phyloP scores from a whole-genome alignment of 1,140 invertebrate species.

The Sesamia nonagrioides region DNA sequence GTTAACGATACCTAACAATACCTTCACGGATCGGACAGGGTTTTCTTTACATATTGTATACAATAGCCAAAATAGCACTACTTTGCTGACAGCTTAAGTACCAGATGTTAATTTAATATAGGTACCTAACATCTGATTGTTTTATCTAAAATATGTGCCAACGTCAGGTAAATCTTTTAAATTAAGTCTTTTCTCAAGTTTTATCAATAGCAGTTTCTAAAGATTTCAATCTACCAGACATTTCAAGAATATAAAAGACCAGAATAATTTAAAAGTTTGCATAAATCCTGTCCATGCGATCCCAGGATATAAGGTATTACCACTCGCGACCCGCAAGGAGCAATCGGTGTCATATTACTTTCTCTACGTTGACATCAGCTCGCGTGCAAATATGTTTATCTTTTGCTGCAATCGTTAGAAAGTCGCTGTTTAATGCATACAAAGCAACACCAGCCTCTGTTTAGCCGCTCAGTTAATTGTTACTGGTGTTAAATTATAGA shows the following conservation, averaged over 20 bases:
- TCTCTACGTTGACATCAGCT: slow-evolving; percentile 44
- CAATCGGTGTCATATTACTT: slow-evolving; percentile 44
- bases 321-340: slow-evolving; percentile 28
- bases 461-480: slow-evolving; percentile 30
- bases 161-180: background rate
- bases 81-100: background rate
- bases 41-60: no score
- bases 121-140: background rate
- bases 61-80: background rate
- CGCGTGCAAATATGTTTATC: slow-evolving; percentile 47
- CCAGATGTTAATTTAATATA: background rate
- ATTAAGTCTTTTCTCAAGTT: background rate
- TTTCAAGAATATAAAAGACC: no score
- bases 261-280: no score
- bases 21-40: no score
- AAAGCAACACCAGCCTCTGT: slow-evolving; percentile 29
- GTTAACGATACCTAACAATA: no score
- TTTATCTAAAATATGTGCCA: background rate
- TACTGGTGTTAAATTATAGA: slow-evolving; percentile 1
- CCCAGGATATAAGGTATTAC: background rate
- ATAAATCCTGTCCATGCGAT: background rate
- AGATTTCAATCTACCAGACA: no score
- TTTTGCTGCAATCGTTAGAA: slow-evolving; percentile 41
- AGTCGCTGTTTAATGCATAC: slow-evolving; percentile 41
- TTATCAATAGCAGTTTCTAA: background rate